A percentile compares a stretch with the other conserved stretches of the same genome.
phyloP scores from a whole-genome alignment of 2,113 vertebrate genomes.

The Nerophis ophidion region DNA sequence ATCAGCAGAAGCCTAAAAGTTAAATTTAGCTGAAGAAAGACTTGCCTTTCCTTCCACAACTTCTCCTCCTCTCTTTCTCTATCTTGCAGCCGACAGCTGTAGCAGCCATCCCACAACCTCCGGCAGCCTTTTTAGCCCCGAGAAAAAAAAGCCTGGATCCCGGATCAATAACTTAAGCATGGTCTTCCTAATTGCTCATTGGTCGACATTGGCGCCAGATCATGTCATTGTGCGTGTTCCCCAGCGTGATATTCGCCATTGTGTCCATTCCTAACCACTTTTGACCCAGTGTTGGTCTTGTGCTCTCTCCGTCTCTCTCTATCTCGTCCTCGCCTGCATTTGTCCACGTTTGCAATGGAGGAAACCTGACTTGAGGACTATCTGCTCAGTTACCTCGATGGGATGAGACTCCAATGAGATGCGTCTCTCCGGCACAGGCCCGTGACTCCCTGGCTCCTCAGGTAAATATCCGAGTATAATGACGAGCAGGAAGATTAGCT shows the following conservation, averaged over 20 bases:
- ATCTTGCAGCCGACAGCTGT: conserved; percentile 29
- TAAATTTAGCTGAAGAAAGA: conserved; percentile 52
- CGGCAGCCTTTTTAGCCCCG: conserved; percentile 67
- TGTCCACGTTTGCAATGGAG: conserved; percentile 52
- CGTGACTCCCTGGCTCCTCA: conserved; percentile 67
- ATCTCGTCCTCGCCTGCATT: conserved; percentile 59
- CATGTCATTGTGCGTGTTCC: conserved; percentile 67
- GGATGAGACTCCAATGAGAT: conserved; percentile 58
- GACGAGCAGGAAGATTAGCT: conserved; percentile 59
- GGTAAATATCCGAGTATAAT: conserved; percentile 67
- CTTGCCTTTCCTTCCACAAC: conserved; percentile 39
- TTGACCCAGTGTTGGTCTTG: conserved; percentile 46
- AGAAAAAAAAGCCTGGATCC: conserved; percentile 61
- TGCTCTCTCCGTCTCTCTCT: conserved; percentile 44
- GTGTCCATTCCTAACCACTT: conserved; percentile 49
- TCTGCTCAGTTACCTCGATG: conserved; percentile 57
- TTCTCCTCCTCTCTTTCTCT: conserved; percentile 22
- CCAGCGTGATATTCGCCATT: conserved; percentile 54
- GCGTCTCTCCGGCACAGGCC: conserved; percentile 59
- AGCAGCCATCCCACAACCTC: conserved; percentile 65
- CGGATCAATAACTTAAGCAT: conserved; percentile 76
- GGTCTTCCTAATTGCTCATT: conserved; percentile 84
- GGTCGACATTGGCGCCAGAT: conserved; percentile 72
- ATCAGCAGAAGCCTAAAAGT: conserved; percentile 64
- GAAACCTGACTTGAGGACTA: conserved; percentile 43